Conservation (phyloP, 2,113 vertebrate genomes). For the Lepidothrix coronata region DNA sequence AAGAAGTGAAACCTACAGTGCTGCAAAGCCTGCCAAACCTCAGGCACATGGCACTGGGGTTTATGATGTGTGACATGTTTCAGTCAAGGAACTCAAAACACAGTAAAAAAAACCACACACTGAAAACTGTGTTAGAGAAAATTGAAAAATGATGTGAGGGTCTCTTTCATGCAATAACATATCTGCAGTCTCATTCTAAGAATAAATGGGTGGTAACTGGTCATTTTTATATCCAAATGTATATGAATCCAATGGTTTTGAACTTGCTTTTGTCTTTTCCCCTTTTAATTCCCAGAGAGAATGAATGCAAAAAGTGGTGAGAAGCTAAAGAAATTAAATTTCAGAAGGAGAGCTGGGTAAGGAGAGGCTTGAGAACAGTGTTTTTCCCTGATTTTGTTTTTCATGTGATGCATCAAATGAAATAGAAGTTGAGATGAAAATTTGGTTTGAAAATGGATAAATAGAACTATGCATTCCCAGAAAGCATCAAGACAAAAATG, state of each 20-base stretch:
- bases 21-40: not conserved
- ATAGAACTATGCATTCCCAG: not conserved
- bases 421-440: not conserved
- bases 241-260: not conserved
- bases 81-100: not conserved
- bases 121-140: not conserved
- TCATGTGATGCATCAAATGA: not conserved
- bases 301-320: not conserved
- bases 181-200: not conserved
- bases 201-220: not conserved
- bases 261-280: not conserved
- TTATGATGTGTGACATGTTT: not conserved
- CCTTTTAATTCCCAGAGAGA: not conserved
- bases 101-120: not conserved
- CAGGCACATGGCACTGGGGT: accelerated
- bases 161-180: not conserved
- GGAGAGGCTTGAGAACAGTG: not conserved
- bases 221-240: not conserved
- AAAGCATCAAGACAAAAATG: not conserved
- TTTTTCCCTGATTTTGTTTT: not conserved
- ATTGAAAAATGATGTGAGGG: not conserved
- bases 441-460: not conserved
- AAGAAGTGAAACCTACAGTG: not conserved
- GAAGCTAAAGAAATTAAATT: not conserved
- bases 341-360: not conserved